These are phyloP conservation scores for Quiscalus mexicanus DNA, from an alignment of 2,113 vertebrate genomes.

Conservation along the genomic window DNA sequence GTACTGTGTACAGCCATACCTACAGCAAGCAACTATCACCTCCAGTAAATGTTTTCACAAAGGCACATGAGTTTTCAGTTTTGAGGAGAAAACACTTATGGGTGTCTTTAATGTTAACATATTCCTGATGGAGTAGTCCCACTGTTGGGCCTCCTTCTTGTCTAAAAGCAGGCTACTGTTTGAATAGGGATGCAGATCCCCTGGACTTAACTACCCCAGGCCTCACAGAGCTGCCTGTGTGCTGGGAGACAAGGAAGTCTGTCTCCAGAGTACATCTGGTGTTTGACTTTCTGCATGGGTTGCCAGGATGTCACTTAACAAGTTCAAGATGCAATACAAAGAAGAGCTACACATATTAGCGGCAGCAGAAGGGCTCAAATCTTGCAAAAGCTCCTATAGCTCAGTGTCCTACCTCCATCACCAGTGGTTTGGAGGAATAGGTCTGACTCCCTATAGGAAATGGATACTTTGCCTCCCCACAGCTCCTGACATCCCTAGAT, in stretches of 20 bases:
- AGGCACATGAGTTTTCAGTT: neutral
- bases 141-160: neutral
- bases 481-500: neutral
- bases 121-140: neutral
- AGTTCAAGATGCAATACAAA: neutral
- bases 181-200: neutral
- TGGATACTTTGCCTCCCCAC: neutral
- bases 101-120: neutral
- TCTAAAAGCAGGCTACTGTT: neutral
- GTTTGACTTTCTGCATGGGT: neutral
- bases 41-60: neutral
- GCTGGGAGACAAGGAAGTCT: neutral
- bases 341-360: neutral
- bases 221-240: neutral
- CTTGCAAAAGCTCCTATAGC: neutral
- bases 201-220: neutral
- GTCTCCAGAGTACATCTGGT: neutral
- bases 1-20: neutral
- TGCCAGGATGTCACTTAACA: neutral
- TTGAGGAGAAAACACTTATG: neutral
- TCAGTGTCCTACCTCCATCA: neutral
- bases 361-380: neutral
- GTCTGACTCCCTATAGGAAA: neutral
- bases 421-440: neutral
- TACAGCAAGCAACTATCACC: neutral